phyloP scores from a whole-genome alignment of 2,113 vertebrate species.

The Oncorhynchus kisutch region DNA sequence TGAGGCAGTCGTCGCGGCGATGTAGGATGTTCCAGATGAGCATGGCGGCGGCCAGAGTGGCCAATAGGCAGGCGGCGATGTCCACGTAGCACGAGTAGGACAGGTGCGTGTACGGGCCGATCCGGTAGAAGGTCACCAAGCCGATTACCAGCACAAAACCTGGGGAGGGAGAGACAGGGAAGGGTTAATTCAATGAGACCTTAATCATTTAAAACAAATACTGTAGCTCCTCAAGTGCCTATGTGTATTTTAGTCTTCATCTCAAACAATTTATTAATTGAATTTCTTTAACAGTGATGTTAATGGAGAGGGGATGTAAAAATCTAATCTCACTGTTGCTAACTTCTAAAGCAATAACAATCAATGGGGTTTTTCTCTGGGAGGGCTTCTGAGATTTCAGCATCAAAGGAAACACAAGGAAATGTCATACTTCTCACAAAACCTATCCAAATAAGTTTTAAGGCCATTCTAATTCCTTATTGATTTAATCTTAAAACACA shows the following conservation, averaged over 20 bases:
- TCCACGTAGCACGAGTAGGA: slow-evolving; percentile 98
- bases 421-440: neutral
- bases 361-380: slow-evolving; percentile 41
- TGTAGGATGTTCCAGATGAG: slow-evolving; percentile 98
- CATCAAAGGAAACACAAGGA: slow-evolving; percentile 45
- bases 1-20: slow-evolving; percentile 91
- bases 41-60: slow-evolving; percentile 90
- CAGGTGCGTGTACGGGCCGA: slow-evolving; percentile 89
- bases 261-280: no score
- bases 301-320: no score
- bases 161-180: slow-evolving; percentile 47
- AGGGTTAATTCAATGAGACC: neutral
- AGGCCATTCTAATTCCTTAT: neutral
- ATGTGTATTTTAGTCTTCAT: no score
- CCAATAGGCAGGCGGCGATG: slow-evolving; percentile 90
- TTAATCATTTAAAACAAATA: neutral
- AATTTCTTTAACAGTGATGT: no score
- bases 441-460: neutral
- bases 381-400: slow-evolving; percentile 47
- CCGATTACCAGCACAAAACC: slow-evolving; percentile 96
- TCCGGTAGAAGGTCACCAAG: slow-evolving; percentile 94
- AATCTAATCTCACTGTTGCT: neutral
- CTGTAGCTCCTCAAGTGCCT: no score
- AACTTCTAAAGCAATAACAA: slow-evolving; percentile 3
- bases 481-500: neutral